A percentile compares a stretch with the other conserved stretches of the same genome.
Evolutionary conservation across 2,113 vertebrate genomes (phyloP).

Genomic region (Felis chaus): DNA sequence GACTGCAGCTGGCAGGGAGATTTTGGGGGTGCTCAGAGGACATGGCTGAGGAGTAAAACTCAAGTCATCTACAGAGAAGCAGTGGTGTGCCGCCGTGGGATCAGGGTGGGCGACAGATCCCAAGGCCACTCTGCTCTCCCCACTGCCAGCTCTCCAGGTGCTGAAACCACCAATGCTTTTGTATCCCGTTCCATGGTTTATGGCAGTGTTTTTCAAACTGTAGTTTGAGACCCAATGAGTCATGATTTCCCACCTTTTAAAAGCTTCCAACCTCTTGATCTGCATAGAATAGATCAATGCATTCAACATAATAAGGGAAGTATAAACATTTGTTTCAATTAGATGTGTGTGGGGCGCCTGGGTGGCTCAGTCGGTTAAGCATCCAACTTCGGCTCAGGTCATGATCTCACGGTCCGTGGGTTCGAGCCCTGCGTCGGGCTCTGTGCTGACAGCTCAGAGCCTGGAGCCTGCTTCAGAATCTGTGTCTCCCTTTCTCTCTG

Average conservation of each 20-base stretch:
- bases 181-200: background rate
- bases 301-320: background rate
- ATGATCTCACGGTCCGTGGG: too few species aligned
- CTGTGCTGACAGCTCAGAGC: too few species aligned
- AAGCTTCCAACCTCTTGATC: background rate
- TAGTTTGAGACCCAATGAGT: background rate
- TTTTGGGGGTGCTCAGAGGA: background rate
- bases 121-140: too few species aligned
- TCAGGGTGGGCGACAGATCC: background rate
- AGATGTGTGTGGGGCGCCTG: background rate
- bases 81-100: rapidly evolving
- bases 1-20: background rate
- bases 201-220: background rate
- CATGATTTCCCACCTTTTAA: background rate
- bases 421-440: too few species aligned
- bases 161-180: background rate
- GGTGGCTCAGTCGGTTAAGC: too few species aligned
- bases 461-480: too few species aligned
- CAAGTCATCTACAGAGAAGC: background rate
- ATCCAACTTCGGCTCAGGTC: too few species aligned
- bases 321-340: background rate
- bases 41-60: background rate
- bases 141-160: background rate
- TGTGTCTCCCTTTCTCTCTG: too few species aligned
- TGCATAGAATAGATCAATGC: background rate